Conservation (phyloP, 2,113 vertebrate species). For the Ammodytes dubius region DNA sequence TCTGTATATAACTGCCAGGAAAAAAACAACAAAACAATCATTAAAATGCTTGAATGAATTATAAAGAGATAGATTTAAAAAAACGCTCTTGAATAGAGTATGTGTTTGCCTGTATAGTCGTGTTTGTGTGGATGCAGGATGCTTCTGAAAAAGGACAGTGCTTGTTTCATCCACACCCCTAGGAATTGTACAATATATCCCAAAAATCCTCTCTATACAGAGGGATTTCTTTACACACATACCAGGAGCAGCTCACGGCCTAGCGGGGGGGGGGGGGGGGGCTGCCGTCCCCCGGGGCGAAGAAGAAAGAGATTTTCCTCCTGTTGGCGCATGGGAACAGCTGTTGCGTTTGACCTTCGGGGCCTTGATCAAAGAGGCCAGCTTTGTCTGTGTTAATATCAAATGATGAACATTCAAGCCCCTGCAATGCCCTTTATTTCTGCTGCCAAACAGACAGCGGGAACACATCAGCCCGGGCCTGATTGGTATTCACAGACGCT, state of each 20-base stretch:
- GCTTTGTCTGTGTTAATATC: conserved; percentile 76
- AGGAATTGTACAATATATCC: not conserved
- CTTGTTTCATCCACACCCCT: not conserved
- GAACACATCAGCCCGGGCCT: conserved; percentile 59
- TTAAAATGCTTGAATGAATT: not conserved
- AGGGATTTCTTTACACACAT: conserved; percentile 25
- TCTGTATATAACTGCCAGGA: not conserved
- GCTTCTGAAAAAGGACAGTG: not conserved
- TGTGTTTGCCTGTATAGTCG: too few relatives aligned
- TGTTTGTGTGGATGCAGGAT: too few relatives aligned
- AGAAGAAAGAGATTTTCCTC: conserved; percentile 54
- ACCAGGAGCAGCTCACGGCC: conserved; percentile 1
- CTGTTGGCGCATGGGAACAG: conserved; percentile 56
- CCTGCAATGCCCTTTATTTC: conserved; percentile 68
- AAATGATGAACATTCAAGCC: conserved; percentile 74
- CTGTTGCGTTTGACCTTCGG: conserved; percentile 79
- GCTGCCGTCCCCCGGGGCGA: conserved; percentile 25
- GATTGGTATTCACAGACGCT: conserved; percentile 74
- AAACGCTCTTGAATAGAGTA: not conserved
- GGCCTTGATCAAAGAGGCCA: conserved; percentile 78
- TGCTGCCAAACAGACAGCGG: conserved; percentile 63
- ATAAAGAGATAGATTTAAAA: not conserved
- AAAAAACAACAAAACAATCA: not conserved
- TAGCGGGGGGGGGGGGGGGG: conserved; percentile 31
- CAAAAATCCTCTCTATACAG: conserved; percentile 2